Conservation (phyloP, 2,113 vertebrate genomes). For the Candoia aspera region DNA sequence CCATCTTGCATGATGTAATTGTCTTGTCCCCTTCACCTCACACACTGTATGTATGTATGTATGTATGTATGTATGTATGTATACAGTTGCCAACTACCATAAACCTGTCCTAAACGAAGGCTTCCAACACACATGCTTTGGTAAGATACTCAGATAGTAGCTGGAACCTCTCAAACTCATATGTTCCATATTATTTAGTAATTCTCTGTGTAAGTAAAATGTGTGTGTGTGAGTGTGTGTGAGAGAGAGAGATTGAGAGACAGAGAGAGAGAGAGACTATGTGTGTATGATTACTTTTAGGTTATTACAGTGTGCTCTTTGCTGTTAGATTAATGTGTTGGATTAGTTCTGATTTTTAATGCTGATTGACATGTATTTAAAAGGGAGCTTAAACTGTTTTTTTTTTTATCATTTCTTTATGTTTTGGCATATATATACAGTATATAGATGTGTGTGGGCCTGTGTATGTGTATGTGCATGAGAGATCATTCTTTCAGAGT, state of each 20-base stretch:
- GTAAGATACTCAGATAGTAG: background rate
- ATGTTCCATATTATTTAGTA: background rate
- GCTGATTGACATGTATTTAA: background rate
- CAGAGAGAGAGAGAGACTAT: no score
- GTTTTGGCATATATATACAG: background rate
- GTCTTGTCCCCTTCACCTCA: background rate
- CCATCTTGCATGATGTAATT: background rate
- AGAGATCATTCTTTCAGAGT: no score
- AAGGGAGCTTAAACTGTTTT: background rate
- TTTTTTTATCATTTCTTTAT: background rate
- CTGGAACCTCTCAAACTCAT: background rate
- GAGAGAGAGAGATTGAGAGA: no score
- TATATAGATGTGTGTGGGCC: no score
- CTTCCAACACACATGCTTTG: background rate
- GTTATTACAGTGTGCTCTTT: background rate
- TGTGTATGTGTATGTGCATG: no score
- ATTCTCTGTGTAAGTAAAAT: background rate
- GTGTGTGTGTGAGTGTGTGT: no score
- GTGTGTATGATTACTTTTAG: background rate
- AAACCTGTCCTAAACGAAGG: background rate
- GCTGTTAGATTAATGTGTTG: background rate
- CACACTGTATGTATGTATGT: background rate
- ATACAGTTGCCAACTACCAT: background rate
- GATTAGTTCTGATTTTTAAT: background rate
- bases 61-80: background rate